Evolutionary conservation across 1,140 invertebrate genomes (phyloP).

Genomic region (Pseudobourletiella spinata): DNA sequence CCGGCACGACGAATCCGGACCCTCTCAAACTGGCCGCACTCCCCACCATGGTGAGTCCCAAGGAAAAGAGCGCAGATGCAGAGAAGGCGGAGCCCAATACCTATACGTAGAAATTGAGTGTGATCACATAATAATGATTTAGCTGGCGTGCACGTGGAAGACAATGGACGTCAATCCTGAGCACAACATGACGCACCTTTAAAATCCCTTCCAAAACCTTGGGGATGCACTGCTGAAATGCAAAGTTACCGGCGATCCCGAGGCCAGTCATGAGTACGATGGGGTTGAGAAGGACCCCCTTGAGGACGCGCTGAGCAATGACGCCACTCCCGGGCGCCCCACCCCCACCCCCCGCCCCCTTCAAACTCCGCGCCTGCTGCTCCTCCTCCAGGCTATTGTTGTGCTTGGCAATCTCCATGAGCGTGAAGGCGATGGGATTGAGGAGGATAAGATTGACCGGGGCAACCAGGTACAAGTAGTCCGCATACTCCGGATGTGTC

Average conservation of each 20-base stretch:
- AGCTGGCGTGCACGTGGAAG: no score
- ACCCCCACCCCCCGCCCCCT: neutral
- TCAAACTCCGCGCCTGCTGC: conserved; percentile 4
- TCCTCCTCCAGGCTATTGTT: conserved; percentile 20
- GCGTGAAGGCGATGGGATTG: conserved; percentile 82
- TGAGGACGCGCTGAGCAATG: conserved; percentile 39
- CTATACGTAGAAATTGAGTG: conserved; percentile 41
- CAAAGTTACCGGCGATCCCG: conserved; percentile 75
- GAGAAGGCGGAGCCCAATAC: conserved; percentile 81
- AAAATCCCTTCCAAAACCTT: conserved; percentile 62
- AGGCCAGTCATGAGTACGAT: conserved; percentile 87
- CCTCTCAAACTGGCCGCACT: conserved; percentile 69
- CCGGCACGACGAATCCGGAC: conserved; percentile 64
- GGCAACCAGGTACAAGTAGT: conserved; percentile 86
- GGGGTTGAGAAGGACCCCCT: conserved; percentile 76
- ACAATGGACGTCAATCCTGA: no score
- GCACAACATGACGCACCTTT: conserved; percentile 52
- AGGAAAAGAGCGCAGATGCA: conserved; percentile 79
- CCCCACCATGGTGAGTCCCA: conserved; percentile 88
- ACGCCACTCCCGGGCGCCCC: neutral
- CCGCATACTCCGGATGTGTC: conserved; percentile 78
- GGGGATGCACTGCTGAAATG: conserved; percentile 69
- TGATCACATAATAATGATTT: neutral
- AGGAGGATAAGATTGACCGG: conserved; percentile 86
- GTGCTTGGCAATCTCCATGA: conserved; percentile 78